Conservation (phyloP, 2,113 vertebrate genomes). For the Sorex araneus region DNA sequence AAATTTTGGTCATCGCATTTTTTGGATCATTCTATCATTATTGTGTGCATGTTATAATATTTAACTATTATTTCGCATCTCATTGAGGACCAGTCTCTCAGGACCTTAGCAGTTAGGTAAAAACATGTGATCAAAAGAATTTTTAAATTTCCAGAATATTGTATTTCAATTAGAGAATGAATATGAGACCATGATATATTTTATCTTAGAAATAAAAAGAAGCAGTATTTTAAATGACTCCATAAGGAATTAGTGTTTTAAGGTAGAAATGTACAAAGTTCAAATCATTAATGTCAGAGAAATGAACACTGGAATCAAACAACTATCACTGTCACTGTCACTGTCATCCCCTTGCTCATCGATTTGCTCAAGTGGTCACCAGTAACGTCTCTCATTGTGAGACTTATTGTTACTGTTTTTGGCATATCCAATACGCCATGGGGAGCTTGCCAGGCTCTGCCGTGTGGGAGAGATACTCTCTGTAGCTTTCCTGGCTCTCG, state of each 20-base stretch:
- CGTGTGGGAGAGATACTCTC: no score
- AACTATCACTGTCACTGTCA: no score
- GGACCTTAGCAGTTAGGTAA: background rate
- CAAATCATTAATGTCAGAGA: background rate
- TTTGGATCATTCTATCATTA: background rate
- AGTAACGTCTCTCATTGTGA: no score
- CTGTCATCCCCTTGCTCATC: no score
- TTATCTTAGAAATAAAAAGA: slow-evolving; percentile 48
- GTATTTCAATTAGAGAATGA: slow-evolving; percentile 43
- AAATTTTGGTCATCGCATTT: background rate
- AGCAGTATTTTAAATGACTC: background rate
- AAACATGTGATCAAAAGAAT: background rate
- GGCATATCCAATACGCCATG: no score
- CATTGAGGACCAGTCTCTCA: background rate
- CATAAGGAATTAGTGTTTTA: background rate
- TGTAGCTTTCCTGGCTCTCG: no score
- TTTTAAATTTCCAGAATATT: slow-evolving; percentile 21
- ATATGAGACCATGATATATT: background rate
- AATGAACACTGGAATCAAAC: slow-evolving; percentile 28
- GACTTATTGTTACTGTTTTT: no score
- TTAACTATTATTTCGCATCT: slow-evolving; percentile 7
- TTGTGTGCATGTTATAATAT: background rate
- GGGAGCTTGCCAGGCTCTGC: no score
- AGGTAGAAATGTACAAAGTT: background rate
- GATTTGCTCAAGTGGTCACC: no score